Conservation (phyloP, 1,140 invertebrate genomes). For the Drosophila novamexicana region DNA sequence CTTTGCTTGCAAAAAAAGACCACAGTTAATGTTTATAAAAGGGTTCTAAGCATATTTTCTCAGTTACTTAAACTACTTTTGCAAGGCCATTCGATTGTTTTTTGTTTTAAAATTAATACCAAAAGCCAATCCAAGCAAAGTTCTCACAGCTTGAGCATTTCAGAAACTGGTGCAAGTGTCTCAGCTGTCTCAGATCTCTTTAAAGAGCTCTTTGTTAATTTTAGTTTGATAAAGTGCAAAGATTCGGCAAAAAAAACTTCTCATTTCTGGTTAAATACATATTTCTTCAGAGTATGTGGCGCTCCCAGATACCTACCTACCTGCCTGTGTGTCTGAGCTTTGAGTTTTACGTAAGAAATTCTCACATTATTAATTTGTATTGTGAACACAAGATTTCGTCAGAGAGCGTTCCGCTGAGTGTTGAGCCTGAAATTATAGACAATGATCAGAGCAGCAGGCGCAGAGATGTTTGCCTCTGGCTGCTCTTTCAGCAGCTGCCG, state of each 20-base stretch:
- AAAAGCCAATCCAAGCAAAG: slow-evolving; percentile 10
- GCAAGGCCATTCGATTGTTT: slow-evolving; percentile 37
- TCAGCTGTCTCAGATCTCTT: slow-evolving; percentile 12
- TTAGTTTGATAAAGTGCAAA: slow-evolving; percentile 47
- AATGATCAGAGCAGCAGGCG: slow-evolving; percentile 55
- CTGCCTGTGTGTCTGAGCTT: neutral
- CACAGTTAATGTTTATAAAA: neutral
- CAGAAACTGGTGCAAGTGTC: slow-evolving; percentile 39
- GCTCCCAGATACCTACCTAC: slow-evolving; percentile 23
- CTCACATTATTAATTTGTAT: slow-evolving; percentile 77
- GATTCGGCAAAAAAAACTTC: slow-evolving; percentile 16
- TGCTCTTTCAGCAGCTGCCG: slow-evolving; percentile 23
- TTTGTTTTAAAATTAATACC: neutral
- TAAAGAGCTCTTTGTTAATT: slow-evolving; percentile 26
- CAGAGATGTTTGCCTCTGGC: slow-evolving; percentile 13
- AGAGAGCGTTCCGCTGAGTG: slow-evolving; percentile 42
- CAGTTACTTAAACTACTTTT: slow-evolving; percentile 12
- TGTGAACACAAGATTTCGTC: slow-evolving; percentile 63
- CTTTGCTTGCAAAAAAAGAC: no score
- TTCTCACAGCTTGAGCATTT: slow-evolving; percentile 28
- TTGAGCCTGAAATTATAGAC: slow-evolving; percentile 62
- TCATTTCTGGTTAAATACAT: slow-evolving; percentile 17
- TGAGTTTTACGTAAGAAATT: slow-evolving; percentile 72
- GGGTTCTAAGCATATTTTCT: slow-evolving; percentile 10
- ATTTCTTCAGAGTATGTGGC: slow-evolving; percentile 8